Percentiles rank a stretch among this genome's conserved stretches.
Evolutionary conservation across 2,797 vertebrate genomes (phyloP).

Genomic region (Menidia menidia): DNA sequence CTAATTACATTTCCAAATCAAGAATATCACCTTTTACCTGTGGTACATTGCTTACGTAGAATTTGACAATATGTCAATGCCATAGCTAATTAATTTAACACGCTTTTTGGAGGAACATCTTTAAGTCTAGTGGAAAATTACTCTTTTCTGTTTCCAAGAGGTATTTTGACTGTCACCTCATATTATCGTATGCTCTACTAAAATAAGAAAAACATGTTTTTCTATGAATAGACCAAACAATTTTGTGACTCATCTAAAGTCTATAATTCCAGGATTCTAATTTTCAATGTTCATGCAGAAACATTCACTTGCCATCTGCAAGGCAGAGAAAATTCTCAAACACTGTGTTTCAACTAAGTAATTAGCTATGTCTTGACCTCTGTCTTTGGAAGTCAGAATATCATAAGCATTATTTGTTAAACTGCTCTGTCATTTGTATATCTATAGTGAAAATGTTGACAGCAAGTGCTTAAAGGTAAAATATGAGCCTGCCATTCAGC

Average conservation of each 20-base stretch:
- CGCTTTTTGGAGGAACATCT: neutral
- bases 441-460: slow-evolving; percentile 64
- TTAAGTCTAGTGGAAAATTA: neutral
- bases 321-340: slow-evolving; percentile 6
- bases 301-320: neutral
- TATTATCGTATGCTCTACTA: neutral
- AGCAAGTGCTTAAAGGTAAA: slow-evolving; percentile 67
- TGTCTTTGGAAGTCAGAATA: slow-evolving; percentile 42
- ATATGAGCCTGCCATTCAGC: slow-evolving; percentile 61
- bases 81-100: neutral
- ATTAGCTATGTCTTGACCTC: slow-evolving; percentile 11
- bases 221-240: neutral
- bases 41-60: neutral
- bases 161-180: neutral
- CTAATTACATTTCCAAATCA: neutral
- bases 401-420: slow-evolving; percentile 48
- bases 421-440: slow-evolving; percentile 62
- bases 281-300: neutral
- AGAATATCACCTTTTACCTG: neutral
- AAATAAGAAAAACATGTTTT: neutral
- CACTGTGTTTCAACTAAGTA: slow-evolving; percentile 6
- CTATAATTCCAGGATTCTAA: neutral
- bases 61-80: neutral
- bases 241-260: neutral
- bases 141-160: neutral